Evolutionary conservation across 2,797 vertebrate species (phyloP), one percentile per base, ranked within the genome.

Genomic region (Taeniopygia guttata): DNA sequence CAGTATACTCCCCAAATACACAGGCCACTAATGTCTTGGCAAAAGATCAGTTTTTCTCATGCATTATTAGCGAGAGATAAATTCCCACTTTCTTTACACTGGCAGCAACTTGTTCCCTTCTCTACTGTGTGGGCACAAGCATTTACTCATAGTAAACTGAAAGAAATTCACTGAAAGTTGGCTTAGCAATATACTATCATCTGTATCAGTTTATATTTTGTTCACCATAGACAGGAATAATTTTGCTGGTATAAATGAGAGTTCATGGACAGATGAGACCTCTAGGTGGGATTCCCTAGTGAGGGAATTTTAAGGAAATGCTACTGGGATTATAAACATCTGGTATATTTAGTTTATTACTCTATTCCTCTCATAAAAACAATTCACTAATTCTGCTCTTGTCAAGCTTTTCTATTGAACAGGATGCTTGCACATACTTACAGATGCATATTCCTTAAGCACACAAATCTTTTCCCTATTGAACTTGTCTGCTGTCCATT

Each of bases 101-200:
- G 36, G 55, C 62, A 91, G 54, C 62, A 90, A 86, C 16, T 81
- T 81, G 17, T 60, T 68, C 63, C 77, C n/a, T n/a, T 78, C 73
- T 90, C 83, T 64, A 15, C 51, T 75, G 62, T 66, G 86, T 63
- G 58, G 49, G 87, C 80, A 95, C 59, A 93, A 86, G 63, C 66
- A 82, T 86, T 81, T 90, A 78, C 77, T 77, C 63, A 59, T 10
- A 92, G 78, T 76, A 95, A 96, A 84, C 36, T 1, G 1, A 78
- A 51, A 84, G 32, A 95, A 96, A 95, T 13, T 69, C 26, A 79
- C 6, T 67, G 29, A 79, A 92, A 96, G 54, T 20, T 42, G 67
- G 36, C 51, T 90, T 74, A 45, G 59, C 26, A 90, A 95, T 94
- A 82, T 34, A 87, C 64, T 75, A 30, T 86, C 67, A 79, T 59